Base-by-base conservation (phyloP, 2,113 vertebrate genomes). In the Notarius lentiginosus region DNA sequence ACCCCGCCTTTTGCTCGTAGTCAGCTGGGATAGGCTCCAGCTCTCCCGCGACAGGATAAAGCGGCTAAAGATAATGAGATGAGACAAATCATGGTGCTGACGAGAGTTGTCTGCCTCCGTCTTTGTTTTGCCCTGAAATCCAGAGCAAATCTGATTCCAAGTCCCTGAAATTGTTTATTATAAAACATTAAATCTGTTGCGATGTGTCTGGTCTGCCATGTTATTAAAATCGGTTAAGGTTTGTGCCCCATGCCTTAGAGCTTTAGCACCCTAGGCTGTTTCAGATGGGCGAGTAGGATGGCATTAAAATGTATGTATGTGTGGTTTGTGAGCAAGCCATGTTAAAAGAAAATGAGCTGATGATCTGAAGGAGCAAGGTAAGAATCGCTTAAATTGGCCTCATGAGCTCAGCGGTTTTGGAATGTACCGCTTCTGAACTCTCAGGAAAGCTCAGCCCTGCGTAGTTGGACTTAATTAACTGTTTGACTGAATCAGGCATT, bases 381-480 rank as follows among this genome's bases (percentile, higher is more conserved):
- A 18, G 30, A 15, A 70, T 70, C 66, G 7, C 14, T 5, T 18
- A 56, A 72, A 83, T 84, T 55, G 85, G 63, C 85, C 17, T 4
- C 66, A 49, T 87, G 73, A 79, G 84, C 18, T 75, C n/a, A 34
- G 51, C 77, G 20, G 47, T 27, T 83, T 68, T 9, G 18, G 47
- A 47, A 47, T 10, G 7, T 2, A 11, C 30, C 27, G 24, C 1
- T 20, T 41, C 70, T 47, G 34, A 47, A 47, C 7, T 22, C 70
- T 47, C 7, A 20, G 18, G 68, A 1, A 41, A 6, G 9, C 68
- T 8, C 2, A 34, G 68, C 20, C 15, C 68, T 24, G 4, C 9
- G 7, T 76, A 76, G 4, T n/a, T 14, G 9, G 22, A 76, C 90
- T 12, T 11, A 90, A 91, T 55, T 83, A 75, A n/a, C 6, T 88